Evolutionary conservation across 2,888 invertebrate genomes (phyloP).

Genomic region (Limnephilus auricula): DNA sequence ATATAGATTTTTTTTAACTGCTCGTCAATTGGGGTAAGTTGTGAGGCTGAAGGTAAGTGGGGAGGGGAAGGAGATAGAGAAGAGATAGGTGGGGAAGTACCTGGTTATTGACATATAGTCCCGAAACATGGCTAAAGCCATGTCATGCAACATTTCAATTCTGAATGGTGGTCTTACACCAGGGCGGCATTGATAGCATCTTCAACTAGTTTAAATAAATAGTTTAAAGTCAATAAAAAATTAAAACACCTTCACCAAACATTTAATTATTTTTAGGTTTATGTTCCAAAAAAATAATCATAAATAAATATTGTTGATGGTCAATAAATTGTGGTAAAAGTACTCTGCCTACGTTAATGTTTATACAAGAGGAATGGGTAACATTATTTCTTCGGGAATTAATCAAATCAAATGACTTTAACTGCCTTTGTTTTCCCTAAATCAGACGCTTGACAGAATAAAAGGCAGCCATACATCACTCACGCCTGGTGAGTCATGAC

Average conservation of each 20-base stretch:
- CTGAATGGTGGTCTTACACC: too few species aligned
- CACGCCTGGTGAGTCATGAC: not conserved
- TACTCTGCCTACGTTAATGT: constrained; percentile 2
- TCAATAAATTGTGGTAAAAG: not conserved
- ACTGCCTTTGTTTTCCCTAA: constrained; percentile 24
- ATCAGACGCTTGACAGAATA: constrained; percentile 46
- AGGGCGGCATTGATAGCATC: too few species aligned
- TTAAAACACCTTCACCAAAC: not conserved
- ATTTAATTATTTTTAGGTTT: not conserved
- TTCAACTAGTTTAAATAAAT: not conserved
- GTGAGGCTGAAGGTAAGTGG: too few species aligned
- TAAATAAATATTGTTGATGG: not conserved
- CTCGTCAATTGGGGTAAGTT: too few species aligned
- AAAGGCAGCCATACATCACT: constrained; percentile 44
- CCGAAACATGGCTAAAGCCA: too few species aligned
- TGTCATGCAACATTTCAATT: too few species aligned
- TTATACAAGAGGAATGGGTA: not conserved
- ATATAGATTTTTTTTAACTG: too few species aligned
- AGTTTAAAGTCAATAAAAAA: not conserved
- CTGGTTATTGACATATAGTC: too few species aligned
- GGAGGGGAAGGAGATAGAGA: too few species aligned
- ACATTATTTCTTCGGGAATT: constrained; percentile 10
- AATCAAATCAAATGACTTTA: constrained; percentile 45
- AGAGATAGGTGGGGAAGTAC: too few species aligned
- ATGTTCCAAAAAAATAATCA: not conserved